Base-by-base conservation (phyloP, 2,797 vertebrate genomes). In the Microcaecilia unicolor region DNA sequence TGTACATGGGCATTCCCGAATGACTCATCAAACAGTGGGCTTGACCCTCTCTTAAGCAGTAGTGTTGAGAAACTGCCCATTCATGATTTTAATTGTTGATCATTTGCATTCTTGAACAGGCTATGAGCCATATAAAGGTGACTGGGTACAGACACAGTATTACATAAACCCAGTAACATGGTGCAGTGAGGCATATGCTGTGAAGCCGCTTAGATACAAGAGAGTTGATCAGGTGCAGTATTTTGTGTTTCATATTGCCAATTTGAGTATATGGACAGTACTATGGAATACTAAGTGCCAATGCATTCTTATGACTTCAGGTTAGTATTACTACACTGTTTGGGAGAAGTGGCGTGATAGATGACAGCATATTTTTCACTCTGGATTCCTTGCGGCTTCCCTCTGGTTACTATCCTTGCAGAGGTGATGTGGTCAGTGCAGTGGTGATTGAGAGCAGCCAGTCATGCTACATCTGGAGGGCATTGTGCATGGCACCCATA, bases 401-500 rank as follows among this genome's bases (percentile, higher is more conserved):
- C 4, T 44, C 76, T 12, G 48, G 76, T 7, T 99, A 93, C 28
- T 47, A 39, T 15, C 96, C 94, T 3, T 21, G 17, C 2, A 64
- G 34, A 9, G 61, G 80, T 3, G 84, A 97, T 22, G 5, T 86
- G 15, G 93, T 99, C 55, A 93, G 81, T 22, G 27, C 88, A 0
- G 74, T 99, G 26, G 87, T 92, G 51, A 81, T 97, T 61, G 96
- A 99, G 63, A 97, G 91, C 75, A 90, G 43, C 58, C 93, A 94
- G 64, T 95, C 92, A 0, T 75, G 89, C 28, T 96, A 87, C 28
- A 25, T 65, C 37, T 98, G 95, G 95, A 81, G 95, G 69, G 93
- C 95, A 2, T 67, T 99, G 23, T 96, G 91, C 50, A 78, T 99
- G 61, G 83, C 83, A 4, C 93, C 91, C 0, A 70, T 68, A 37